Evolutionary conservation across 2,797 vertebrate species (phyloP), one percentile per base, ranked within the genome.

Genomic region (Taenioides sp.): DNA sequence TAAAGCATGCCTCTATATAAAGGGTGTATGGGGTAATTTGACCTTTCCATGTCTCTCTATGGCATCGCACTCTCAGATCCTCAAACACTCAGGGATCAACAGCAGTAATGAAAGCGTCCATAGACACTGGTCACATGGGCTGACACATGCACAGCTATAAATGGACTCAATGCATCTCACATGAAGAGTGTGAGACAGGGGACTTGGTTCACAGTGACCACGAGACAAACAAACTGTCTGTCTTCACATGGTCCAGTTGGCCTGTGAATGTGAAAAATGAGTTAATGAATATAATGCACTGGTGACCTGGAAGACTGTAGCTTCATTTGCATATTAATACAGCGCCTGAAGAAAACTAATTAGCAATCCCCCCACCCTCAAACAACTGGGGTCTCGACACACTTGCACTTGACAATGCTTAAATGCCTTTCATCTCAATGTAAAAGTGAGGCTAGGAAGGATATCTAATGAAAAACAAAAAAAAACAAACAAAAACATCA

Each of bases 301-400:
- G 67, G 77, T 91, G 91, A 92, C 90, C 89, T 92, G 88, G 87
- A 91, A 89, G 67, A 84, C 71, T 82, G 81, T 79, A 74, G 78
- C 83, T 58, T 73, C 73, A 84, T 85, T 61, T 85, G 65, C 83
- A 88, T 87, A 87, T 79, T 83, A 79, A 86, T 72, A 65, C 34
- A 22, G 70, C 66, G 69, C 74, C 78, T 69, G 1, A 2, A 67
- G 59, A 43, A 72, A 60, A 77, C 63, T 69, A 64, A 75, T 64
- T 27, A 72, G 31, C 69, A 40, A 28, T 3, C 31, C 40, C 14
- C 61, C 27, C 28, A 2, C 54, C 1, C 54, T 40, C n/a, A 34
- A 63, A 27, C 20, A 69, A 71, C 67, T 34, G 34, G 31, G 70
- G 68, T 62, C 47, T 34, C 67, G 52, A 70, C 79, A 73, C 65